Base-by-base conservation (phyloP, 2,888 invertebrate genomes). In the Cerceris rybyensis region DNA sequence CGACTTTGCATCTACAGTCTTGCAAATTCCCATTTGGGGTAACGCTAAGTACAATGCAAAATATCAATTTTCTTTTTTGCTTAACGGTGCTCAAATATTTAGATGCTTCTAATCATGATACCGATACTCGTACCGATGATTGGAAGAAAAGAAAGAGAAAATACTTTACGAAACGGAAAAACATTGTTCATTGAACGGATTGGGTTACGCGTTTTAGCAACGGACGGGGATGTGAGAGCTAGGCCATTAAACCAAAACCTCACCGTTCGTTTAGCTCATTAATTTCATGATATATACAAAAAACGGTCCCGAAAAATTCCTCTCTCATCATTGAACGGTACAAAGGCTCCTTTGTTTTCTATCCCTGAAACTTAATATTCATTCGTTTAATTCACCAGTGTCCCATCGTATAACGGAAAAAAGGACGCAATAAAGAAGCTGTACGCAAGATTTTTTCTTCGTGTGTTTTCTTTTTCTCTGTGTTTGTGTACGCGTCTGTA, bases 1-100 rank as follows among this genome's bases (percentile, higher is more conserved):
- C 78, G 75, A 80, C 67, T 81, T 85, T 67, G 75, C 83, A 72
- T 73, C 83, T 85, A n/a, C n/a, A 85, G 68, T 75, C 78, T 64
- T 68, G 82, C 69, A 78, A 70, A 76, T 72, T 70, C 70, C 79
- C 58, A 78, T 8, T 55, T 75, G 82, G 77, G 70, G 65, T n/a
- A n/a, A 68, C 78, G 75, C 84, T 84, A 84, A 80, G 63, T 82
- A 82, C 74, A 78, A 83, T 72, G 82, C 77, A 68, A 70, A 59
- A 70, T 81, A 76, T 54, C 67, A 61, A 13, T 58, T 61, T 69
- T 16, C 43, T 61, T n/a, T 41, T 68, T 66, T 83, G 71, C 78
- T 74, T 61, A 83, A 82, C 75, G 43, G 83, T 83, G 81, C 83
- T 83, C 63, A 57, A 58, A 67, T 79, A 70, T 81, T 67, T 4